Percentiles rank a stretch among this genome's conserved stretches.
Conservation (phyloP, 30 jellyfish, hydroid and myxozoan genomes). For the Chrysaora quinquecirrha region DNA sequence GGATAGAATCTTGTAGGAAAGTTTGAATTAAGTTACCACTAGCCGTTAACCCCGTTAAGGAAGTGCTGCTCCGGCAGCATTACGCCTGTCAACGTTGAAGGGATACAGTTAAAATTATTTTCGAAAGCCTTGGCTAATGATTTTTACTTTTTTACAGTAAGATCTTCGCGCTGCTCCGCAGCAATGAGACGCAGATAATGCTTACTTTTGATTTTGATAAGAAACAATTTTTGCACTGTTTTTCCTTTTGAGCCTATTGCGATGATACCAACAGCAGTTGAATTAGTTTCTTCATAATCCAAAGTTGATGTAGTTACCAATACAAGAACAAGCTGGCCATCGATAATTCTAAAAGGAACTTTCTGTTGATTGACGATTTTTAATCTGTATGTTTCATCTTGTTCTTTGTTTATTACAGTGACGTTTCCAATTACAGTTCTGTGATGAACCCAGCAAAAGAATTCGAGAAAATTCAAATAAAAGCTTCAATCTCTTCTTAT, state of each 20-base stretch:
- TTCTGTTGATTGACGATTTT: constrained; percentile 10
- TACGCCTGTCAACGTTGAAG: no score
- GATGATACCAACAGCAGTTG: constrained; percentile 40
- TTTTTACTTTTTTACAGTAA: no score
- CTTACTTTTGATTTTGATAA: constrained; percentile 46
- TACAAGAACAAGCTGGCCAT: constrained; percentile 53
- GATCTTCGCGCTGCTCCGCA: no score
- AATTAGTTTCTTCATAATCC: constrained; percentile 66
- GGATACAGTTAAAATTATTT: no score
- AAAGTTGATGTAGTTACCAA: constrained; percentile 41
- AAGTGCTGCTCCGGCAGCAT: no score
- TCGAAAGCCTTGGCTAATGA: no score
- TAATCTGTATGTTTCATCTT: constrained; percentile 42
- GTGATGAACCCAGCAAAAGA: no score
- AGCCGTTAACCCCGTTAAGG: no score
- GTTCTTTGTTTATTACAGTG: constrained; percentile 24
- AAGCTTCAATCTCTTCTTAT: constrained; percentile 60
- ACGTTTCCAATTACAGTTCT: constrained; percentile 53
- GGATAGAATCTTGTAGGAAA: no score
- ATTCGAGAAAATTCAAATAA: no score
- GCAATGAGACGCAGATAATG: no score
- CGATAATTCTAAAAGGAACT: constrained; percentile 43
- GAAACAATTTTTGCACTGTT: constrained; percentile 33
- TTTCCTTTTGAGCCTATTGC: constrained; percentile 50
- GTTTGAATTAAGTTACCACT: no score